A percentile compares a stretch with the other conserved stretches of the same genome.
phyloP scores from a whole-genome alignment of 2,797 vertebrate species.

The Aselliscus stoliczkanus region DNA sequence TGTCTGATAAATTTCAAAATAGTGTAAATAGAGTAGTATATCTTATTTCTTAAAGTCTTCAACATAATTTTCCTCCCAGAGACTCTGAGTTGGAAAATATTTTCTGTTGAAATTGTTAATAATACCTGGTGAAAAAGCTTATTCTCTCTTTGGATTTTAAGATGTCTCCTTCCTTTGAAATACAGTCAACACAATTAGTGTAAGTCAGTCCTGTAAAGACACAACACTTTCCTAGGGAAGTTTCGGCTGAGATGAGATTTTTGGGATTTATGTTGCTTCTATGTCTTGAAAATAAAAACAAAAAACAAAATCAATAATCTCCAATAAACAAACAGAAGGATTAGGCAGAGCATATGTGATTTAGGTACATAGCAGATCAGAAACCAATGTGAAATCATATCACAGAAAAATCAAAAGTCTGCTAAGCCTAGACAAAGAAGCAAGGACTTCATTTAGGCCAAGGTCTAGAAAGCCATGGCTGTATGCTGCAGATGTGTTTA shows the following conservation, averaged over 20 bases:
- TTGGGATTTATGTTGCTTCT: background rate
- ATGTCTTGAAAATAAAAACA: background rate
- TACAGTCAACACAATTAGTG: background rate
- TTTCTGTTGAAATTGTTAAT: background rate
- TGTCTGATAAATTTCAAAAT: background rate
- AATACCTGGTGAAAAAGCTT: background rate
- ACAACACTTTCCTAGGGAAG: background rate
- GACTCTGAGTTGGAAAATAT: background rate
- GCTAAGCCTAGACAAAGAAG: background rate
- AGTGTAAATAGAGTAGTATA: background rate
- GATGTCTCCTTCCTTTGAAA: background rate
- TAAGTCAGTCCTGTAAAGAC: background rate
- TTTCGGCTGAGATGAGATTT: background rate
- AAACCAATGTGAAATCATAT: background rate
- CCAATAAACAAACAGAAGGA: background rate
- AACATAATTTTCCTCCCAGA: background rate
- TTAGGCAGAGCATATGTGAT: background rate
- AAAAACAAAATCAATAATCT: background rate
- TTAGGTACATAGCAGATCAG: background rate
- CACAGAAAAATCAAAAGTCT: background rate
- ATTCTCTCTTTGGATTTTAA: background rate
- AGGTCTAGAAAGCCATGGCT: background rate
- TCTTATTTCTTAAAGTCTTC: background rate
- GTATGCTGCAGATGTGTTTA: background rate
- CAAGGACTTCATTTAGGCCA: background rate